Evolutionary conservation across 2,888 invertebrate species (phyloP), one percentile per base, ranked within the genome.

Genomic region (Steromphala cineraria): DNA sequence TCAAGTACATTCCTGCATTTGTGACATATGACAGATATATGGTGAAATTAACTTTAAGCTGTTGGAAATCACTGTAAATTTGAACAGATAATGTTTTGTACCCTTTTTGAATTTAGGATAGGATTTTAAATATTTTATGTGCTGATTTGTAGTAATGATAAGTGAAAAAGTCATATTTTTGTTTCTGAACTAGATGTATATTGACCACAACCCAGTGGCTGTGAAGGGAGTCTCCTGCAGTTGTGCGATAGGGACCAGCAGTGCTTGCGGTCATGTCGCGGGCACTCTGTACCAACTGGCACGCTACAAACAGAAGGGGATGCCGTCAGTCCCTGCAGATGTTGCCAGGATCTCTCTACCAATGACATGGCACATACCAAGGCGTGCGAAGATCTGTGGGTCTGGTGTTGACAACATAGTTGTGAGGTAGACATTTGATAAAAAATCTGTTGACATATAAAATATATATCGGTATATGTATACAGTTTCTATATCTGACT

Each of bases 331-430:
- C 40, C 82, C 78, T 75, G 28, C 56, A 40, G 82, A 80, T 77
- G 62, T 82, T 31, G 78, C 80, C 15, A 82, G 80, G 46, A 82
- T 62, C 13, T 82, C 82, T 7, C n/a, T 78, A 3, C 78, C 76
- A 36, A 78, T 80, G 74, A 80, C 82, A 0, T 80, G 80, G 80
- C 82, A 82, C 55, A 19, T 53, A 67, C 80, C 79, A 19, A 67
- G 80, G n/a, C 67, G 78, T 8, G 46, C 53, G 36, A 75, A 79
- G 40, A n/a, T 82, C 15, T 31, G 19, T 19, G 79, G 77, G 10
- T 46, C 28, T 28, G 62, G 71, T 55, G 67, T 78, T 3, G 71
- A 80, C n/a, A 40, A 80, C 19, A 55, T 82, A 17, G 76, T 67
- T 13, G 55, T 82, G 10, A 46, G 46, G 46, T 46, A 46, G 10